Evolutionary conservation across 2,113 vertebrate species (phyloP).

Genomic region (Nettapus auritus): DNA sequence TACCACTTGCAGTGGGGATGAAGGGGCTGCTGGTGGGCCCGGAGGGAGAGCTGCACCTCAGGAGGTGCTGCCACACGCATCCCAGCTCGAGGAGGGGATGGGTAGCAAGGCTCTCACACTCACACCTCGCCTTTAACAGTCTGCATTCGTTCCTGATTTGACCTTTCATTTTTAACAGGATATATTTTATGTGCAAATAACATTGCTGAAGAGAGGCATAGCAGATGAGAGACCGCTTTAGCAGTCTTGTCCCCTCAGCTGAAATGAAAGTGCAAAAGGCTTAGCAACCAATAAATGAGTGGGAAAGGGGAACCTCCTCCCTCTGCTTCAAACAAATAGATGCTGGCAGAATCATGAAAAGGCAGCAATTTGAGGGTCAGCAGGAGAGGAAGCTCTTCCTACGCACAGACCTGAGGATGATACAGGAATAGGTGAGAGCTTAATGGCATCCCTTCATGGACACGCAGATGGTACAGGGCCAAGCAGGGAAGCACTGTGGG

Average conservation of each 20-base stretch:
- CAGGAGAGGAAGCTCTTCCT: neutral
- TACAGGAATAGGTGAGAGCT: neutral
- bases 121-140: conserved; percentile 53
- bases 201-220: neutral
- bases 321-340: fast-evolving
- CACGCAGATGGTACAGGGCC: fast-evolving
- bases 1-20: neutral
- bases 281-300: neutral
- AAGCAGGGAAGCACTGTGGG: neutral
- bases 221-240: neutral
- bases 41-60: conserved; percentile 3
- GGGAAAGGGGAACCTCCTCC: neutral
- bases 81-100: conserved; percentile 2
- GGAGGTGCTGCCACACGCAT: conserved; percentile 2
- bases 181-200: neutral
- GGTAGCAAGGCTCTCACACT: conserved; percentile 22
- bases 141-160: conserved; percentile 27
- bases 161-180: conserved; percentile 59
- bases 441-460: neutral
- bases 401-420: neutral
- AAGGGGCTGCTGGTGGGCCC: neutral
- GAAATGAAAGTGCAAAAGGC: neutral
- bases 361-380: neutral
- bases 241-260: neutral
- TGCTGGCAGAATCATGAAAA: neutral